Base-by-base conservation (phyloP, 1,140 invertebrate genomes). In the Araneus ventricosus region DNA sequence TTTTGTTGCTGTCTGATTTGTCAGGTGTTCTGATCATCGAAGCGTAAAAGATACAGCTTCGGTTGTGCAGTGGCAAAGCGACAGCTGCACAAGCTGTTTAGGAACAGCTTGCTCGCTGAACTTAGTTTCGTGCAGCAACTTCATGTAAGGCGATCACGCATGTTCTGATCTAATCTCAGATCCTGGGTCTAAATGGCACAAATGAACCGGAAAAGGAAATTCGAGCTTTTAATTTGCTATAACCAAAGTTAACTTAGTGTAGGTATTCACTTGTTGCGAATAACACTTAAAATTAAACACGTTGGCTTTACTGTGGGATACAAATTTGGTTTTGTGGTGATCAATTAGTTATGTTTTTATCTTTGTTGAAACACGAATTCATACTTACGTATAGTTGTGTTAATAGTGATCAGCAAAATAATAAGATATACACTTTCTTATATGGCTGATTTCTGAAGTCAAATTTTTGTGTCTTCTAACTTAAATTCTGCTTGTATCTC, bases 61-160 rank as follows among this genome's bases (percentile, higher is more conserved):
- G 37, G 22, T 34, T 61, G n/a, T 37, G 84, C 10, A 34, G 84
- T 59, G n/a, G 17, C 10, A 59, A 85, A 63, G 2, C 57, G 86
- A 88, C 86, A 88, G 86, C 86, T 88, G 86, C 86, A 67, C 59
- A 70, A 67, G 86, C 59, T 39, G 7, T 67, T 41, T 27, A 39
- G 22, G 24, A 67, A 88, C 86, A 88, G 86, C 86, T 88, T 88
- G 59, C 24, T n/a, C 37, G 59, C 27, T 39, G 39, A 45, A 45
- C 34, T 14, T 14, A 61, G 61, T 67, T 88, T 67, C 86, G 57
- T 88, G 86, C 30, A 57, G 30, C 37, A 24, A 37, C 80, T 45
- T 41, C 84, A 85, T 85, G 45, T 52, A 85, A 85, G 27, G 27
- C 84, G 80, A 85, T 85, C 84, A 85, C 84, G 84, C 84, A 85